Evolutionary conservation across 2,888 invertebrate species (phyloP).

Genomic region (Oithona nana): DNA sequence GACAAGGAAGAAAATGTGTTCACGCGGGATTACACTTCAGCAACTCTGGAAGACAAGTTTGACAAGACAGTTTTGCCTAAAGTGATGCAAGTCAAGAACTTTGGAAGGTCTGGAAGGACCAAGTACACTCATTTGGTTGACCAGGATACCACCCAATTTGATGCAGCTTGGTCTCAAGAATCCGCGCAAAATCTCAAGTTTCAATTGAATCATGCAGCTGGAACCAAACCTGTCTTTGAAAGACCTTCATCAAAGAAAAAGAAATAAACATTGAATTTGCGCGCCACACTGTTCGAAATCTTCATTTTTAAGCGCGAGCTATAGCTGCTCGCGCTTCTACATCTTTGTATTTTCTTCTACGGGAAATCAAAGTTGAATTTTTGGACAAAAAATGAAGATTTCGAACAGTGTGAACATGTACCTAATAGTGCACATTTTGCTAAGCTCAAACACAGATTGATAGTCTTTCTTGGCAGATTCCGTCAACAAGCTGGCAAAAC

Average conservation of each 20-base stretch:
- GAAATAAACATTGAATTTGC: background rate
- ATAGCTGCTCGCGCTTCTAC: no score
- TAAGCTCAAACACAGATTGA: conserved; percentile 94
- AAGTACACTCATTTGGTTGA: conserved; percentile 98
- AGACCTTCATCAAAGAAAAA: conserved; percentile 50
- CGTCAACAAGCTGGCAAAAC: conserved; percentile 83
- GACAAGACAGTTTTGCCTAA: conserved; percentile 96
- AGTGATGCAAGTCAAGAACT: conserved; percentile 82
- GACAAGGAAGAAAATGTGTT: conserved; percentile 43
- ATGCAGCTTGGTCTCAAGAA: conserved; percentile 90
- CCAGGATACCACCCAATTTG: conserved; percentile 94
- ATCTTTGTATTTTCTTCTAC: no score
- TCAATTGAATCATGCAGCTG: conserved; percentile 67
- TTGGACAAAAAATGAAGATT: no score
- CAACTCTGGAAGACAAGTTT: conserved; percentile 96
- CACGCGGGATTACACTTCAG: conserved; percentile 80
- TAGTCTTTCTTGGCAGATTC: conserved; percentile 96
- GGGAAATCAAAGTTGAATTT: no score
- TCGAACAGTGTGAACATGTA: no score
- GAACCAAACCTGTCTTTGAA: conserved; percentile 79
- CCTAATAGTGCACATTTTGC: conserved; percentile 92
- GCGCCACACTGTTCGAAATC: no score
- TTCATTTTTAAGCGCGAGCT: no score
- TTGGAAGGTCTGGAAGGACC: conserved; percentile 91
- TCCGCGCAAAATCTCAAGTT: conserved; percentile 72